Evolutionary conservation across 2,113 vertebrate genomes (phyloP).

Genomic region (Perognathus longimembris): DNA sequence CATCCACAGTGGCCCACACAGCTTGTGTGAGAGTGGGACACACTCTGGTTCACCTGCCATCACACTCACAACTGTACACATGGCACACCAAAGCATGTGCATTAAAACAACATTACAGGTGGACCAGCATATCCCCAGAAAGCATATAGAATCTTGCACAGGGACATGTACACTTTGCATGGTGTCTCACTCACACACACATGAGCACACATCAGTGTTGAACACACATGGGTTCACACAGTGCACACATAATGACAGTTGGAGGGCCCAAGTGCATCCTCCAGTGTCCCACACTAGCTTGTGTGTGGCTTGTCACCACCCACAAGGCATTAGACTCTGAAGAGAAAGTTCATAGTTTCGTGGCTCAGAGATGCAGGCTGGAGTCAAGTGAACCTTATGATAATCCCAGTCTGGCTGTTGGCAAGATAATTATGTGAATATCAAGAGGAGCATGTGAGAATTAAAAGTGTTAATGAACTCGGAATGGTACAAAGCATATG

Average conservation of each 20-base stretch:
- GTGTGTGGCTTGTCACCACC: background rate
- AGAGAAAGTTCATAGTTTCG: background rate
- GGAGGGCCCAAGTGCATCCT: too few species aligned
- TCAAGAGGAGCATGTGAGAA: rapidly evolving
- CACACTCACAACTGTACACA: too few species aligned
- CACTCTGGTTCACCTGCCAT: background rate
- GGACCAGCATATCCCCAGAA: background rate
- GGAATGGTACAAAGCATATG: background rate
- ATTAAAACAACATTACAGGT: background rate
- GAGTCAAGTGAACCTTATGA: background rate
- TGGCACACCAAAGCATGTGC: background rate
- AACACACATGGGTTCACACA: background rate
- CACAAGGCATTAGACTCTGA: background rate
- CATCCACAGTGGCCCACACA: background rate
- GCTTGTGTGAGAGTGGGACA: background rate
- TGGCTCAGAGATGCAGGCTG: background rate
- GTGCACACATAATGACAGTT: background rate
- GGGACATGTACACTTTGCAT: background rate
- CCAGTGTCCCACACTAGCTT: rapidly evolving
- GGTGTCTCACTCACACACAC: too few species aligned
- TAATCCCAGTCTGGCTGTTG: background rate
- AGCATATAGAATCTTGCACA: too few species aligned
- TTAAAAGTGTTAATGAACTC: background rate
- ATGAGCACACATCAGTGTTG: rapidly evolving
- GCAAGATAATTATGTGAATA: background rate